phyloP scores from a whole-genome alignment of 2,113 vertebrate species.

The Ammodytes marinus region DNA sequence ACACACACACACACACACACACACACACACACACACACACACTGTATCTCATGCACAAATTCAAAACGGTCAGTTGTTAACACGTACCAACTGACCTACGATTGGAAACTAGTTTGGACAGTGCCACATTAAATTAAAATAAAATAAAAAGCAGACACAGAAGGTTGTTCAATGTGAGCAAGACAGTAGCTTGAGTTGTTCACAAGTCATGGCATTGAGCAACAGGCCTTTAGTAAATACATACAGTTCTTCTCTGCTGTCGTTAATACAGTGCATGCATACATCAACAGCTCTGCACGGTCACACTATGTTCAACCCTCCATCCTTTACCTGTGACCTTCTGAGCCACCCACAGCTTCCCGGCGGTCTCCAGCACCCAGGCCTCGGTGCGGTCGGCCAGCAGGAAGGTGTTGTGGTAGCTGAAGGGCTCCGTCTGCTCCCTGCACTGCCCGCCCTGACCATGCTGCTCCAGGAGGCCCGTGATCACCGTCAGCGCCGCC shows the following conservation, averaged over 20 bases:
- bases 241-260: not conserved
- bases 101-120: not conserved
- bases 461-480: slow-evolving; percentile 86
- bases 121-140: not conserved
- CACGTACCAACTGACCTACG: not conserved
- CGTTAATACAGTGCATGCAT: not conserved
- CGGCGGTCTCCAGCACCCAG: slow-evolving; percentile 95
- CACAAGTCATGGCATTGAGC: not conserved
- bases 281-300: not conserved
- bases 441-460: slow-evolving; percentile 94
- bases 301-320: not conserved
- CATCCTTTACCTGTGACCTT: slow-evolving; percentile 86
- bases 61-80: not conserved
- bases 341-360: slow-evolving; percentile 93
- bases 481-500: slow-evolving; percentile 88
- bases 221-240: not conserved
- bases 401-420: slow-evolving; percentile 96
- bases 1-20: no score
- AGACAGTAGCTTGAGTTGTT: not conserved
- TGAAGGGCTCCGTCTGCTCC: slow-evolving; percentile 87
- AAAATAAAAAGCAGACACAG: not conserved
- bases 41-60: not conserved
- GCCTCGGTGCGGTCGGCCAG: slow-evolving; percentile 92
- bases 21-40: not conserved
- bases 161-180: not conserved